Percentiles rank a stretch among this genome's conserved stretches.
These are phyloP conservation scores for Leptestheria dahalacensis DNA, from an alignment of 1,140 invertebrate species.

Conservation along the genomic window DNA sequence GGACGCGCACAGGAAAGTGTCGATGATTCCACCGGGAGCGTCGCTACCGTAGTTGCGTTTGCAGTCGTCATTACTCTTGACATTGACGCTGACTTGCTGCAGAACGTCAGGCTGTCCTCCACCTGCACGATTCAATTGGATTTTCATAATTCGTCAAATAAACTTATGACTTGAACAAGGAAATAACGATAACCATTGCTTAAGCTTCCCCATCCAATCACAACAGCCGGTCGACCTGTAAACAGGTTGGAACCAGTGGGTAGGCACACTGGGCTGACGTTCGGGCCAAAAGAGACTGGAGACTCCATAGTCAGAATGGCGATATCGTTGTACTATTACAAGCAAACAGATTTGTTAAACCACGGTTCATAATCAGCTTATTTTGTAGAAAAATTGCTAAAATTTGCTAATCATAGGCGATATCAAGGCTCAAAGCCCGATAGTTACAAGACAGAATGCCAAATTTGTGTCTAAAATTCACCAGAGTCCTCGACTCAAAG, in stretches of 20 bases:
- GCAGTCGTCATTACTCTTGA: constrained; percentile 67
- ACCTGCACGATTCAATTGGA: constrained; percentile 33
- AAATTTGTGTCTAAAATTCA: constrained; percentile 25
- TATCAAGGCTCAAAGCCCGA: too few species aligned
- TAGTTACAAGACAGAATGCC: too few species aligned
- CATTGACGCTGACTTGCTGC: constrained; percentile 65
- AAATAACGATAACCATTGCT: constrained; percentile 45
- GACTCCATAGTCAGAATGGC: constrained; percentile 66
- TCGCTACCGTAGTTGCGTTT: constrained; percentile 61
- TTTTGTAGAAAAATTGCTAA: too few species aligned
- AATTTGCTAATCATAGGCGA: too few species aligned
- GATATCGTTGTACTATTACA: constrained; percentile 63
- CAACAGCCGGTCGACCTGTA: constrained; percentile 50
- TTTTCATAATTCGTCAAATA: background rate
- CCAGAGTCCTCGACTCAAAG: constrained; percentile 65
- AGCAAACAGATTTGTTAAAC: constrained; percentile 16
- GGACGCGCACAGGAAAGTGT: constrained; percentile 73
- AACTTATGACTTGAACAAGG: background rate
- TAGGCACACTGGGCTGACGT: constrained; percentile 67
- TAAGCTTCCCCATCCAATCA: constrained; percentile 70
- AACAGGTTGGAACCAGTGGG: constrained; percentile 43
- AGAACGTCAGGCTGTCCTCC: constrained; percentile 62
- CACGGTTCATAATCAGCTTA: too few species aligned
- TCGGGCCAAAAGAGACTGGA: constrained; percentile 45
- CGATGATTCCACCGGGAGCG: constrained; percentile 70